A percentile compares a stretch with the other conserved stretches of the same genome.
Conservation (phyloP, 2,888 invertebrate species). For the Himalopsyche japonica region DNA sequence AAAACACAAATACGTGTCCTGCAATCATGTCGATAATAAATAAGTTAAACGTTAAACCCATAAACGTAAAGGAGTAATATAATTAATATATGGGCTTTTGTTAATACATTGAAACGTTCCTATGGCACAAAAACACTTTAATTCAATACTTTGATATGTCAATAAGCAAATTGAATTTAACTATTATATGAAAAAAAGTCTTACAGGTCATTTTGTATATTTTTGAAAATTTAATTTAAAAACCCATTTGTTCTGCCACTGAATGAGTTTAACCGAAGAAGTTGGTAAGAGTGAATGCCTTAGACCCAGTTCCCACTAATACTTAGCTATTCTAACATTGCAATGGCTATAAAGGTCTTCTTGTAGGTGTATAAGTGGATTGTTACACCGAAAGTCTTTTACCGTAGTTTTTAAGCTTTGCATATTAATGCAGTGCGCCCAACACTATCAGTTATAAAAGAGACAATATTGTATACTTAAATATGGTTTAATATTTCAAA, state of each 20-base stretch:
- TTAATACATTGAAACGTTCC: no score
- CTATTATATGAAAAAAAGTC: no score
- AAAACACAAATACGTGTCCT: no score
- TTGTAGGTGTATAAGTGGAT: not conserved
- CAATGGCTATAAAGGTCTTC: not conserved
- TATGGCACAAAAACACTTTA: no score
- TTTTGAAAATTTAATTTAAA: no score
- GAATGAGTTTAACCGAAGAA: not conserved
- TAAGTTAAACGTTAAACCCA: no score
- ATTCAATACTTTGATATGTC: no score
- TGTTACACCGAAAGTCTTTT: slow-evolving; percentile 34
- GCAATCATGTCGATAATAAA: no score
- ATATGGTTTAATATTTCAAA: slow-evolving; percentile 13
- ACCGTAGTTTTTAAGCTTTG: slow-evolving; percentile 38
- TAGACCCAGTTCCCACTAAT: not conserved
- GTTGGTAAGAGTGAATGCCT: not conserved
- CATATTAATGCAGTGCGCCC: slow-evolving; percentile 32
- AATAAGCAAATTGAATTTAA: no score
- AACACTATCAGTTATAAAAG: slow-evolving; percentile 27
- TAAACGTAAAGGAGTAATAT: no score
- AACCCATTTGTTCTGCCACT: not conserved
- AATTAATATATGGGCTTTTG: no score
- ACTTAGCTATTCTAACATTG: not conserved
- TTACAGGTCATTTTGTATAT: no score
- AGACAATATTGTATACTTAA: slow-evolving; percentile 31